phyloP scores from a whole-genome alignment of 1,140 invertebrate genomes.

The Drosophila kikkawai region DNA sequence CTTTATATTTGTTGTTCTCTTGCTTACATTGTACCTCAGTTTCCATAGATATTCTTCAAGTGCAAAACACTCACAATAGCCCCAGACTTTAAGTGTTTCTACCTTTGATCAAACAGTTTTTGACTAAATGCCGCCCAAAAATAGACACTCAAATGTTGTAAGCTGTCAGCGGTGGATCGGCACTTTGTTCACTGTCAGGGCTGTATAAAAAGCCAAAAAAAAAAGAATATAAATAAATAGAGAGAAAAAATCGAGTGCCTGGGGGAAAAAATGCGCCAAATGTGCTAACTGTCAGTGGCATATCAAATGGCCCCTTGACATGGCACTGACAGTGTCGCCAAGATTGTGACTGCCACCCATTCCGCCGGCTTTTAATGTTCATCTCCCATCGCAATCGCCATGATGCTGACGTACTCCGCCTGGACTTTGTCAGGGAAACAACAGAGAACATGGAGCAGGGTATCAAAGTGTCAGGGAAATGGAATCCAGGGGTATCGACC shows the following conservation, averaged over 20 bases:
- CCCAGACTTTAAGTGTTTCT: constrained; percentile 45
- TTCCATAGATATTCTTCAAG: constrained; percentile 37
- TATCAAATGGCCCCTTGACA: constrained; percentile 75
- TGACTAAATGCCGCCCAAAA: constrained; percentile 60
- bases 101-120: constrained; percentile 55
- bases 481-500: constrained; percentile 4
- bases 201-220: constrained; percentile 31
- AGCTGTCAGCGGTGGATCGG: constrained; percentile 52
- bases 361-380: constrained; percentile 53
- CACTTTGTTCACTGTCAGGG: constrained; percentile 53
- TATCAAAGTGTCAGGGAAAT: no score
- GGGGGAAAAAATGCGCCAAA: constrained; percentile 57
- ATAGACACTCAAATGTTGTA: constrained; percentile 66
- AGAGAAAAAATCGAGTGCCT: constrained; percentile 14
- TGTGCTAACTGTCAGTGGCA: constrained; percentile 71
- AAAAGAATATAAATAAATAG: constrained; percentile 10
- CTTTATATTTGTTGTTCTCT: background rate
- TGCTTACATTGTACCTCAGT: constrained; percentile 3
- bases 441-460: background rate
- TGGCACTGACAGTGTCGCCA: constrained; percentile 73
- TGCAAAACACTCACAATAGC: constrained; percentile 1
- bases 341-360: constrained; percentile 65
- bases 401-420: constrained; percentile 64
- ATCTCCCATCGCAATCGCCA: background rate
- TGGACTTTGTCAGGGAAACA: constrained; percentile 38